Conservation (phyloP, 2,888 invertebrate genomes). For the Heptascelio sp. region DNA sequence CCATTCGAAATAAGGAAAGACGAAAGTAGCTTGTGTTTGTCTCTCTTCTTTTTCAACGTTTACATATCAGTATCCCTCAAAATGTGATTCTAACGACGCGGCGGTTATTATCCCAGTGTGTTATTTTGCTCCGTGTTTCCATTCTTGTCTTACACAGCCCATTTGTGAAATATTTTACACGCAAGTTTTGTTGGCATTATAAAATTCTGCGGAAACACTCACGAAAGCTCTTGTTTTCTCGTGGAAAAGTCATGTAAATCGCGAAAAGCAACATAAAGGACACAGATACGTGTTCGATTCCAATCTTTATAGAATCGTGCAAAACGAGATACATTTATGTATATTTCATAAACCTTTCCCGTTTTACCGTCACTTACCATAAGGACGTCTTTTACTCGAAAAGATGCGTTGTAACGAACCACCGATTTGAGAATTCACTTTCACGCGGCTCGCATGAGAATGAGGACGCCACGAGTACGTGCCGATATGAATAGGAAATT, state of each 20-base stretch:
- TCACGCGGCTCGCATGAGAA: constrained; percentile 61
- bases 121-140: no score
- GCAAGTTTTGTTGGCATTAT: constrained; percentile 42
- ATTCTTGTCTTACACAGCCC: no score
- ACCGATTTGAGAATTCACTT: constrained; percentile 66
- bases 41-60: no score
- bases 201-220: constrained; percentile 48
- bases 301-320: constrained; percentile 60
- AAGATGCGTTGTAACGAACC: constrained; percentile 54
- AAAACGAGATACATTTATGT: constrained; percentile 65
- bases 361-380: constrained; percentile 62
- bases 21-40: no score
- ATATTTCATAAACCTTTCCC: constrained; percentile 65
- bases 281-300: constrained; percentile 51
- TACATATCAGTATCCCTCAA: no score
- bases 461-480: constrained; percentile 52
- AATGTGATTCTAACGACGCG: no score
- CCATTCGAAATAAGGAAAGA: no score
- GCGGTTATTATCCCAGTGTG: no score
- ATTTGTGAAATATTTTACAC: constrained; percentile 43
- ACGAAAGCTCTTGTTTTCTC: constrained; percentile 56
- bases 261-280: constrained; percentile 50
- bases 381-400: constrained; percentile 58
- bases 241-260: constrained; percentile 35
- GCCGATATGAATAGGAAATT: constrained; percentile 61